Percentiles rank a stretch among this genome's conserved stretches.
phyloP scores from a whole-genome alignment of 2,113 vertebrate species.

The Haplotaxodon microlepis region DNA sequence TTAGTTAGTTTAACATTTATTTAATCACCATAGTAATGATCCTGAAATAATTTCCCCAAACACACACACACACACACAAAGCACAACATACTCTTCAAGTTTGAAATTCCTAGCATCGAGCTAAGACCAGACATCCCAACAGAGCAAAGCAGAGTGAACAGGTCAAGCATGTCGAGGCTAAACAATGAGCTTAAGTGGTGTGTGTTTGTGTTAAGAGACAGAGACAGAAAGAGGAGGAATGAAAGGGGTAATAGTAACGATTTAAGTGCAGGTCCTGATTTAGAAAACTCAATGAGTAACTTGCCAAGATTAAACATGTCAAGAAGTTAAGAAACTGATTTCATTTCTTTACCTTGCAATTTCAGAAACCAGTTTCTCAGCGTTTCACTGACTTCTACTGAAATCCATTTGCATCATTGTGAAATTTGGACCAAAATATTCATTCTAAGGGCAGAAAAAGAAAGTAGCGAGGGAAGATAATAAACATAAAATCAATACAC shows the following conservation, averaged over 20 bases:
- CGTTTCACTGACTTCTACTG: background rate
- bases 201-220: background rate
- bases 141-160: slow-evolving; percentile 29
- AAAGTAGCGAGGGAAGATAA: background rate
- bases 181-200: slow-evolving; percentile 31
- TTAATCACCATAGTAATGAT: slow-evolving; percentile 34
- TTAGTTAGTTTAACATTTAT: slow-evolving; percentile 30
- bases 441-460: background rate
- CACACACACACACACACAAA: background rate
- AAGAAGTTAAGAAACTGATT: background rate
- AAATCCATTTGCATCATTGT: background rate
- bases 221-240: background rate
- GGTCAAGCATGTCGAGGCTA: slow-evolving; percentile 43
- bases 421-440: background rate
- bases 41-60: slow-evolving; percentile 10
- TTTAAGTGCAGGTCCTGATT: background rate
- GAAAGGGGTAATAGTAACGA: background rate
- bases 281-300: background rate
- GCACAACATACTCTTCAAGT: slow-evolving; percentile 12
- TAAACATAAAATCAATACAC: background rate
- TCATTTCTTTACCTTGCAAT: background rate
- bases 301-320: background rate
- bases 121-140: slow-evolving; percentile 49
- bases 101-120: slow-evolving; percentile 36
- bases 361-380: background rate